Evolutionary conservation across 2,113 vertebrate species (phyloP).

Genomic region (Cettia cetti): DNA sequence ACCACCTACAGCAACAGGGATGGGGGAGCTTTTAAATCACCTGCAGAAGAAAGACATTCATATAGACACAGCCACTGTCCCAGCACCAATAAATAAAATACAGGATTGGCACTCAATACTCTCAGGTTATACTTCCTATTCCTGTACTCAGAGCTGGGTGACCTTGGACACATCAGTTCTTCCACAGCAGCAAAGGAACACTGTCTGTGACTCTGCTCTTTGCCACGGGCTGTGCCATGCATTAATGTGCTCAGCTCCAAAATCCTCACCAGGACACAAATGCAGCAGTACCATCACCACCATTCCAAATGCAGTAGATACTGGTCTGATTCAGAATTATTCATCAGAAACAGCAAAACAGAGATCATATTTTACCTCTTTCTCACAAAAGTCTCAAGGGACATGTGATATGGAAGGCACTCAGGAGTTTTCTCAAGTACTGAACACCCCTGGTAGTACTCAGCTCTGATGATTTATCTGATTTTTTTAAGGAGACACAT

Average conservation of each 20-base stretch:
- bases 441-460: fast-evolving
- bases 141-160: neutral
- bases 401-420: neutral
- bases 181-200: neutral
- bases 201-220: neutral
- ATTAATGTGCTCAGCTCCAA: neutral
- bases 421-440: neutral
- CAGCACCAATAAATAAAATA: neutral
- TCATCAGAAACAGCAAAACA: neutral
- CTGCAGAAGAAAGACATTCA: neutral
- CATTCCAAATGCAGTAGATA: neutral
- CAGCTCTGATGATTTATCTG: neutral
- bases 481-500: neutral
- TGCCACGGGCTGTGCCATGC: neutral
- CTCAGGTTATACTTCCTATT: neutral
- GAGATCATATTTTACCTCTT: neutral
- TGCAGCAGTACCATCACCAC: neutral
- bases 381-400: neutral
- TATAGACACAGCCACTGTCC: neutral
- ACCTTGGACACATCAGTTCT: neutral
- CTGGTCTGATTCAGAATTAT: neutral
- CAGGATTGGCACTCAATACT: neutral
- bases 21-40: neutral
- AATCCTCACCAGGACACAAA: neutral
- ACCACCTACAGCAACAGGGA: neutral